A percentile compares a stretch with the other conserved stretches of the same genome.
These are phyloP conservation scores for Eupithecia pulchellata DNA, from an alignment of 2,888 invertebrate genomes.

Conservation along the genomic window DNA sequence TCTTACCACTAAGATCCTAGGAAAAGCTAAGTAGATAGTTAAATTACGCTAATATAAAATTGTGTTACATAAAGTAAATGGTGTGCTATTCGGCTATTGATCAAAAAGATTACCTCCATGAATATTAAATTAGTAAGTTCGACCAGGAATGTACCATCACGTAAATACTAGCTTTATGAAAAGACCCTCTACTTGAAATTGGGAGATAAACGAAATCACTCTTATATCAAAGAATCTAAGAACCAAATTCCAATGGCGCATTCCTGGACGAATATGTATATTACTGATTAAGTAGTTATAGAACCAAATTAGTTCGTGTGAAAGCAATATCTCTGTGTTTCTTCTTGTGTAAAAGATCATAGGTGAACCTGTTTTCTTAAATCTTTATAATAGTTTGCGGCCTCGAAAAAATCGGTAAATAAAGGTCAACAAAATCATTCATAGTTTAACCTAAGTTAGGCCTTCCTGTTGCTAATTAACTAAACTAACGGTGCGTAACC, in stretches of 20 bases:
- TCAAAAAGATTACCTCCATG: constrained; percentile 33
- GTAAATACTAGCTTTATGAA: not conserved
- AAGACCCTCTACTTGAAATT: not conserved
- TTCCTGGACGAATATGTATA: constrained; percentile 3
- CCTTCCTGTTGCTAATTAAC: not conserved
- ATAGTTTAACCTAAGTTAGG: not conserved
- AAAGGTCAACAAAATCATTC: not conserved
- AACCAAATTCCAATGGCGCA: not conserved
- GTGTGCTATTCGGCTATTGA: constrained; percentile 32
- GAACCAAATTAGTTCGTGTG: constrained; percentile 9
- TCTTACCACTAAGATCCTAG: constrained; percentile 8
- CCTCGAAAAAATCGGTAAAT: not conserved
- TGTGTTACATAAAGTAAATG: constrained; percentile 24
- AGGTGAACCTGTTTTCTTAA: not conserved
- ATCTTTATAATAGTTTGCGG: not conserved
- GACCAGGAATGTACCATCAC: not conserved
- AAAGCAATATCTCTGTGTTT: not conserved
- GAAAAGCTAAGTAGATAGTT: constrained; percentile 23
- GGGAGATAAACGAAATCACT: not conserved
- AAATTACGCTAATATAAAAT: constrained; percentile 17
- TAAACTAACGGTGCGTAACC: not conserved
- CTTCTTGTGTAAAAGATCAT: not conserved
- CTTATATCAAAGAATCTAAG: not conserved
- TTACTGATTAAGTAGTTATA: constrained; percentile 11
- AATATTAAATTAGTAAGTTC: not conserved